A percentile compares a stretch with the other conserved stretches of the same genome.
Evolutionary conservation across 2,113 vertebrate genomes (phyloP).

Genomic region (Piaya cayana): DNA sequence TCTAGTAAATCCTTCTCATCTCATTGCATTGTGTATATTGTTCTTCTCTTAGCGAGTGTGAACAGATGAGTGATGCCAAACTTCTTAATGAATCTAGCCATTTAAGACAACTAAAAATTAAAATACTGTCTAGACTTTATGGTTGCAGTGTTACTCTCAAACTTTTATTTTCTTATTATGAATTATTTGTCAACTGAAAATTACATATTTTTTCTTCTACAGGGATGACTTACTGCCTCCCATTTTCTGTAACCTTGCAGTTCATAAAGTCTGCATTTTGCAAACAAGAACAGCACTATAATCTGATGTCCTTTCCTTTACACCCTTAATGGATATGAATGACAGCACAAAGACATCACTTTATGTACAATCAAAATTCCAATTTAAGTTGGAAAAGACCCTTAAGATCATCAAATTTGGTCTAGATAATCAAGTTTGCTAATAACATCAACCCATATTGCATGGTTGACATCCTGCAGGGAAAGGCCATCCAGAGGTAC

Average conservation of each 20-base stretch:
- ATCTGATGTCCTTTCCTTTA: not conserved
- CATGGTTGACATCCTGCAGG: no score
- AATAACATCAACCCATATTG: no score
- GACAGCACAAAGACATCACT: not conserved
- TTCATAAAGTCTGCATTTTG: not conserved
- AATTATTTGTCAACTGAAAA: not conserved
- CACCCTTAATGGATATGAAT: not conserved
- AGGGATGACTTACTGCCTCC: not conserved
- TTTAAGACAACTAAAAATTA: not conserved
- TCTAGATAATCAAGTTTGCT: no score
- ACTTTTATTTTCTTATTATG: not conserved
- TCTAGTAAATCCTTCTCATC: not conserved
- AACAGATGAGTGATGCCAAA: not conserved
- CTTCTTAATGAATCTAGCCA: not conserved
- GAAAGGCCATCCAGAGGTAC: no score
- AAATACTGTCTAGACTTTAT: not conserved
- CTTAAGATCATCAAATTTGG: not conserved
- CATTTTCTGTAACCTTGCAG: not conserved
- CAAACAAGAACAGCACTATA: not conserved
- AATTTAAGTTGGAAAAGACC: not conserved
- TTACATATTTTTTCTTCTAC: not conserved
- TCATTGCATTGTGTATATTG: no score
- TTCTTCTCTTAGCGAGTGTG: not conserved
- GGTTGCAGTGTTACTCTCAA: not conserved
- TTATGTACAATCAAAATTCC: not conserved